Percentiles rank a stretch among this genome's conserved stretches.
Evolutionary conservation across 2,113 vertebrate species (phyloP).

Genomic region (Serinus canaria): DNA sequence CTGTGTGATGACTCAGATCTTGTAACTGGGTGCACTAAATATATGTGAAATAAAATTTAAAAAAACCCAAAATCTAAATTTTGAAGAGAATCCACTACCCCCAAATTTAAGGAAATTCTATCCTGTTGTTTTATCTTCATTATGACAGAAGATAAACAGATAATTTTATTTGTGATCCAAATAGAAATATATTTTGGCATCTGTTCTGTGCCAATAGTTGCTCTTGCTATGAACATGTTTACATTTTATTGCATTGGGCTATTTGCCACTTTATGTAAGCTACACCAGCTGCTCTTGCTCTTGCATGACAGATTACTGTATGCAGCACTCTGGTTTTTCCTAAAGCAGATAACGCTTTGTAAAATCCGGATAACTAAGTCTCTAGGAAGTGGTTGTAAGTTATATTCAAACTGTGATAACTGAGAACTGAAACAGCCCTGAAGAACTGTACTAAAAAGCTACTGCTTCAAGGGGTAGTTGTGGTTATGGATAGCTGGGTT

Average conservation of each 20-base stretch:
- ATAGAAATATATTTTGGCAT: slow-evolving; percentile 29
- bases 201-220: slow-evolving; percentile 34
- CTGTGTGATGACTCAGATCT: background rate
- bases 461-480: background rate
- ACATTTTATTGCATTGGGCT: slow-evolving; percentile 49
- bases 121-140: background rate
- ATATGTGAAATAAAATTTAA: background rate
- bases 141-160: background rate
- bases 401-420: slow-evolving; percentile 32
- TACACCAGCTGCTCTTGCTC: slow-evolving; percentile 55
- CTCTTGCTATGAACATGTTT: slow-evolving; percentile 45
- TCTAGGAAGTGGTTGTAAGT: slow-evolving; percentile 41
- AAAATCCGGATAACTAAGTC: slow-evolving; percentile 38
- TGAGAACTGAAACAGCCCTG: background rate
- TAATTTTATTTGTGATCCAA: slow-evolving; percentile 8
- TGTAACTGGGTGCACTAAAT: background rate
- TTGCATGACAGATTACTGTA: slow-evolving; percentile 52
- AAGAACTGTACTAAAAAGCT: background rate
- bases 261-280: slow-evolving; percentile 61
- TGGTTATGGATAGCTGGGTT: background rate
- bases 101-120: background rate
- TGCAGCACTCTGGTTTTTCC: slow-evolving; percentile 36
- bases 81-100: background rate
- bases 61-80: background rate
- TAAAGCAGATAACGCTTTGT: slow-evolving; percentile 49